Conservation (phyloP, 2,113 vertebrate species). For the Ursus arctos region DNA sequence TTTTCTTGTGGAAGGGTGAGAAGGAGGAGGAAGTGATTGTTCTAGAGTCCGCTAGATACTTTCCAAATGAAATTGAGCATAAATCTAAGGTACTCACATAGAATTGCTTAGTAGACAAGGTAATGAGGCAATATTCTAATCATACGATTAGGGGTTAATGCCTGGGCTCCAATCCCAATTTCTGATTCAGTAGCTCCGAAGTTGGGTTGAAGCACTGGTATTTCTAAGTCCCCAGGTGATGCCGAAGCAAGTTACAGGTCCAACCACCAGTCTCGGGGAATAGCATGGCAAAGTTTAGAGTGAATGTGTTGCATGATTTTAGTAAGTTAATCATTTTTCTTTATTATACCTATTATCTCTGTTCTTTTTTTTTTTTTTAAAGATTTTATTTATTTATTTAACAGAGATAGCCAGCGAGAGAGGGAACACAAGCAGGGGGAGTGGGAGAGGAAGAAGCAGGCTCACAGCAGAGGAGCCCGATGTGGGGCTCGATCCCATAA, state of each 20-base stretch:
- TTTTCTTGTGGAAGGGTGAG: background rate
- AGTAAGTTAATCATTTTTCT: background rate
- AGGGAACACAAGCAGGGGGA: too few relatives aligned
- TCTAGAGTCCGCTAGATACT: background rate
- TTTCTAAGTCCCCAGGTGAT: background rate
- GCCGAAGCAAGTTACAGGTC: fast-evolving
- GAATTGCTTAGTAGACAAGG: background rate
- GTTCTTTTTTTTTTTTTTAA: background rate
- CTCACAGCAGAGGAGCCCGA: too few relatives aligned
- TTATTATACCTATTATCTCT: background rate
- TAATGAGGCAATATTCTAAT: background rate
- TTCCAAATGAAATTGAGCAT: background rate
- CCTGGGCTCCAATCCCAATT: background rate
- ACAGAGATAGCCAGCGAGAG: too few relatives aligned
- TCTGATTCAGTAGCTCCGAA: background rate
- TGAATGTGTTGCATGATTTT: background rate
- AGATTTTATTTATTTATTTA: too few relatives aligned
- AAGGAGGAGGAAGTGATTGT: background rate
- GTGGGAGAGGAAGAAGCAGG: too few relatives aligned
- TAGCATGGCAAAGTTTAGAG: background rate
- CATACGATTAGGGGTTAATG: background rate
- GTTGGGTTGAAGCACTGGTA: background rate
- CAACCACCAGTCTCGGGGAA: background rate
- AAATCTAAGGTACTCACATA: background rate
- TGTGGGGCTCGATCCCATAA: too few relatives aligned